Evolutionary conservation across 2,113 vertebrate genomes (phyloP), one percentile per base, ranked within the genome.

Genomic region (Phaethon lepturus): DNA sequence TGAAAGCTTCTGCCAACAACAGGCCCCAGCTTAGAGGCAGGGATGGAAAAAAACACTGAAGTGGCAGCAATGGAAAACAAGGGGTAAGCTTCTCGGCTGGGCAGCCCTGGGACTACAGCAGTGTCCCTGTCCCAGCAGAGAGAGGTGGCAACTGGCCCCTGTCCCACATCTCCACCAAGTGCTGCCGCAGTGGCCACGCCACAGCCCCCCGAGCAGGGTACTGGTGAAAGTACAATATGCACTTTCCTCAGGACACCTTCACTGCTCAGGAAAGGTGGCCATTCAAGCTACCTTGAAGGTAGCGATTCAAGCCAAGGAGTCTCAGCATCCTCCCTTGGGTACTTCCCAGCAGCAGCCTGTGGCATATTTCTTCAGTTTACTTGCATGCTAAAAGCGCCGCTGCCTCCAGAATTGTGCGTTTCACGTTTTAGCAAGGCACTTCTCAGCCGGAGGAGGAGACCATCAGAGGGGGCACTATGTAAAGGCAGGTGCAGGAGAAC

Each of bases 111-210:
- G 47, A 63, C 52, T 44, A 22, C 25, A 55, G 40, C 35, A 47
- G 11, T 26, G 52, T 68, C 75, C 60, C 53, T 26, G 52, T 68
- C 75, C 60, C 53, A 67, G 72, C 31, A 86, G 49, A 4, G 20
- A 7, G 16, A 7, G 25, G 40, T 4, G 53, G 19, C 58, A 55
- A 26, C 44, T 38, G 23, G 9, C 58, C 50, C 29, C 25, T 19
- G 26, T 10, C 68, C 3, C 14, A 17, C 0, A 4, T 31, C 49
- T 59, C 24, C 40, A 60, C 28, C 28, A 0, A 1, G 14, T 9
- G 22, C 62, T 49, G 38, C 26, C 52, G 44, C 63, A 47, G 31
- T 10, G 31, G 28, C 63, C 31, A 15, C 0, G 3, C 35, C 38
- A 29, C 83, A 76, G n/a, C 6, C 33, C 24, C 28, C 11, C 16